Percentiles rank a stretch among this genome's conserved stretches.
phyloP scores from a whole-genome alignment of 1,140 invertebrate species.

The Galleria mellonella region DNA sequence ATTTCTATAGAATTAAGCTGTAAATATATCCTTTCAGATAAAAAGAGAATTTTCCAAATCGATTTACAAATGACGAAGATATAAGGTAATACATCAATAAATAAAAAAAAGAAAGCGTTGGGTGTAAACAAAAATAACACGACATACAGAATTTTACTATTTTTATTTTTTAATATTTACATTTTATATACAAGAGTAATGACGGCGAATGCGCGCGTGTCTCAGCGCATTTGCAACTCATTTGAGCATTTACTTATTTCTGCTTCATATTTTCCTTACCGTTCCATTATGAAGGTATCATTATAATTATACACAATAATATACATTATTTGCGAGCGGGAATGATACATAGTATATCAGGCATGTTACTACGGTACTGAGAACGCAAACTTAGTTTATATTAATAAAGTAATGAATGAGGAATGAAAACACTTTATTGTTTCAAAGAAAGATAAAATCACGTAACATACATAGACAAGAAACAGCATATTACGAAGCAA shows the following conservation, averaged over 20 bases:
- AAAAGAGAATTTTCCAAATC: too few species aligned
- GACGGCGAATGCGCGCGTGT: slow-evolving; percentile 23
- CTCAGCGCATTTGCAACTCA: slow-evolving; percentile 27
- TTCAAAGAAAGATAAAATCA: too few species aligned
- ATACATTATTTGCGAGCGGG: slow-evolving; percentile 38
- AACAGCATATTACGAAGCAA: too few species aligned
- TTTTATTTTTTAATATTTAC: slow-evolving; percentile 68
- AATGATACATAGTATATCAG: slow-evolving; percentile 43
- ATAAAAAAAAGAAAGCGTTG: too few species aligned
- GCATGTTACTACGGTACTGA: slow-evolving; percentile 35
- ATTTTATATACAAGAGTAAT: slow-evolving; percentile 67
- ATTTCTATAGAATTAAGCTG: too few species aligned
- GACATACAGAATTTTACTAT: slow-evolving; percentile 36
- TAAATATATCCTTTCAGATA: too few species aligned
- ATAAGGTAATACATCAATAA: too few species aligned
- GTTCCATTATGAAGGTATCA: slow-evolving; percentile 35
- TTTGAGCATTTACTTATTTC: slow-evolving; percentile 43
- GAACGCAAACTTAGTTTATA: neutral
- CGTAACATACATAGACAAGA: too few species aligned
- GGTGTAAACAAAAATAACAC: slow-evolving; percentile 5
- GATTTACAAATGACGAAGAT: too few species aligned
- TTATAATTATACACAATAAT: slow-evolving; percentile 40
- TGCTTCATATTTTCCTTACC: slow-evolving; percentile 22
- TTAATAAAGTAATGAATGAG: too few species aligned
- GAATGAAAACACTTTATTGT: too few species aligned